Percentiles rank a stretch among this genome's conserved stretches.
Conservation (phyloP, 2,113 vertebrate genomes). For the Leptobrachium ailaonicum region DNA sequence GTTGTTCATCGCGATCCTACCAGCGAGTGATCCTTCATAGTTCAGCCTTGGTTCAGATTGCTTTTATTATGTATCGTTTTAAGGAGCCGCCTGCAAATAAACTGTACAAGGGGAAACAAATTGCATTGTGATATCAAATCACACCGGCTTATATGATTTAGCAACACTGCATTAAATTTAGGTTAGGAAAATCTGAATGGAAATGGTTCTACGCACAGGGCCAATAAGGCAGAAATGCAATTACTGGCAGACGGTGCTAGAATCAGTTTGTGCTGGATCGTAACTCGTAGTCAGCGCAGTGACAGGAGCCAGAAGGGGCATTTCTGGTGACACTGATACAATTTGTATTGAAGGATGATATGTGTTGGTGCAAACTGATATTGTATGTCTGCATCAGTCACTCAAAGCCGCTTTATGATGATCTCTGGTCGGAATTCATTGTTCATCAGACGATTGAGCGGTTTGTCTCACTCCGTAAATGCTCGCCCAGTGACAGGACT, state of each 20-base stretch:
- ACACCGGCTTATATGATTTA: conserved; percentile 25
- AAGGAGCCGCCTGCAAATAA: not conserved
- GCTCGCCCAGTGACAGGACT: no score
- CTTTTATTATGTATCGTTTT: no score
- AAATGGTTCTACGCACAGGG: conserved; percentile 11
- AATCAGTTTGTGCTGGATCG: conserved; percentile 11
- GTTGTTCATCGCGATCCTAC: no score
- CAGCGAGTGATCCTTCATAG: no score
- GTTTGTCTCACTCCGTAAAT: no score
- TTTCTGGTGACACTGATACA: conserved; percentile 9
- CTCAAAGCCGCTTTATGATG: not conserved
- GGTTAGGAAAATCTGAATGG: conserved; percentile 18
- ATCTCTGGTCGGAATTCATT: not conserved
- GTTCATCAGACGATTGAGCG: not conserved
- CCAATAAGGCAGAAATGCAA: conserved; percentile 20
- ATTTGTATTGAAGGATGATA: conserved; percentile 9
- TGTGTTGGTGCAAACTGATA: conserved; percentile 3
- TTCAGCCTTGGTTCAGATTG: no score
- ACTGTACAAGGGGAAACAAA: conserved; percentile 3
- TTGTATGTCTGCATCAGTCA: conserved; percentile 2
- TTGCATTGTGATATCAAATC: conserved; percentile 20
- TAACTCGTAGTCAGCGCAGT: conserved; percentile 7
- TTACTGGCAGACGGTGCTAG: not conserved
- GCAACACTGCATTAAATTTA: conserved; percentile 27
- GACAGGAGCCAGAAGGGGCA: conserved; percentile 25